Conservation (phyloP, 2,888 invertebrate genomes). For the Eupithecia inturbata region DNA sequence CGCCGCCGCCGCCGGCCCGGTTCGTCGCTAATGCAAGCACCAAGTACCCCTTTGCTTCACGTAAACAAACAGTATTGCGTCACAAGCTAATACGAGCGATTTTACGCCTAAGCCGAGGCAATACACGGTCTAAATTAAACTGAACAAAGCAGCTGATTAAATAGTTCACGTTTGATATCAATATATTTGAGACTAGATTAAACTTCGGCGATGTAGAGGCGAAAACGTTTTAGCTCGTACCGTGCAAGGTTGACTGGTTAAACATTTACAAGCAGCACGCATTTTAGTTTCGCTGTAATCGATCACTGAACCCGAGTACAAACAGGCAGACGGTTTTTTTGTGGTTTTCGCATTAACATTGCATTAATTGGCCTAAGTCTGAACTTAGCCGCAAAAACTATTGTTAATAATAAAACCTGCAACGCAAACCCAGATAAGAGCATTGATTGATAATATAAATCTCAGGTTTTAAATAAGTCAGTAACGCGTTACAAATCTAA, state of each 20-base stretch:
- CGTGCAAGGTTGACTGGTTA: slow-evolving; percentile 34
- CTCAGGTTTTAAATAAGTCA: neutral
- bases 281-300: slow-evolving; percentile 35
- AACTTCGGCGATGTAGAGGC: slow-evolving; percentile 43
- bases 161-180: slow-evolving; percentile 62
- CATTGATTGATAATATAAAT: neutral
- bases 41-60: slow-evolving; percentile 66
- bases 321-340: slow-evolving; percentile 30
- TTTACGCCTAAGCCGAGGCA: slow-evolving; percentile 53
- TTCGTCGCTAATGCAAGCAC: slow-evolving; percentile 56
- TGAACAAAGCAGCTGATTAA: slow-evolving; percentile 51
- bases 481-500: neutral
- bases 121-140: slow-evolving; percentile 50
- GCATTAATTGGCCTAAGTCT: slow-evolving; percentile 4
- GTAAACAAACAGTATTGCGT: slow-evolving; percentile 80
- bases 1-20: too few relatives aligned
- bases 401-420: neutral
- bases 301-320: slow-evolving; percentile 45
- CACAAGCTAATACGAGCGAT: slow-evolving; percentile 58
- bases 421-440: neutral
- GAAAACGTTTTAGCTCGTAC: slow-evolving; percentile 36
- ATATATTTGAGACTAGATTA: slow-evolving; percentile 56
- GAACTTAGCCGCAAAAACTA: neutral
- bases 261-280: slow-evolving; percentile 31
- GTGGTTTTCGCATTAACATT: slow-evolving; percentile 21